Percentiles rank a stretch among this genome's conserved stretches.
These are phyloP conservation scores for Syngnathus floridae DNA, from an alignment of 2,113 vertebrate species.

Conservation along the genomic window DNA sequence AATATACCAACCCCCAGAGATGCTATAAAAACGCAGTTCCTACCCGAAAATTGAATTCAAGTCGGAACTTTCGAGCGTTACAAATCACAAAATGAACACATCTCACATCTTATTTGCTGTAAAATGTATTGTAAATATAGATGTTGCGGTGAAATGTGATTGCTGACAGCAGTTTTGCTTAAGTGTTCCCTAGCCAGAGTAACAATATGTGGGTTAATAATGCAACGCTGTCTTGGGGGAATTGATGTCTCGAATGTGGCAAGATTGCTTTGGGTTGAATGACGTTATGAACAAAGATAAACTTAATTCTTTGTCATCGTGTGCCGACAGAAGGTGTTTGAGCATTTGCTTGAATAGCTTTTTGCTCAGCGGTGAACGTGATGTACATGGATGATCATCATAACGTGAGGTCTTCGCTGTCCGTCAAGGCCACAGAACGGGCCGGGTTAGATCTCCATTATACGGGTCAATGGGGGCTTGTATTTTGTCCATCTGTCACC, in stretches of 20 bases:
- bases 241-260: neutral
- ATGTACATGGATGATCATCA: neutral
- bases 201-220: slow-evolving; percentile 2
- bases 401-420: neutral
- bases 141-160: neutral
- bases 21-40: too few species aligned
- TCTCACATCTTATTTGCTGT: neutral
- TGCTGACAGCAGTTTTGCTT: neutral
- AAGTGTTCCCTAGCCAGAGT: neutral
- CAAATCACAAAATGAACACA: neutral
- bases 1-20: too few species aligned
- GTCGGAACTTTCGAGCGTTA: neutral
- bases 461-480: neutral
- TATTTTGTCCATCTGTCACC: neutral
- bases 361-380: neutral
- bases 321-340: neutral
- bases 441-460: neutral
- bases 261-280: neutral
- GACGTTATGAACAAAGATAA: neutral
- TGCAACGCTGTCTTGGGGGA: neutral
- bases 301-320: neutral
- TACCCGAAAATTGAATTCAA: too few species aligned
- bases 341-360: neutral
- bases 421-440: neutral
- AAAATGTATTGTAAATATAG: neutral